phyloP scores from a whole-genome alignment of 2,113 vertebrate genomes.

The Glaucidium brasilianum region DNA sequence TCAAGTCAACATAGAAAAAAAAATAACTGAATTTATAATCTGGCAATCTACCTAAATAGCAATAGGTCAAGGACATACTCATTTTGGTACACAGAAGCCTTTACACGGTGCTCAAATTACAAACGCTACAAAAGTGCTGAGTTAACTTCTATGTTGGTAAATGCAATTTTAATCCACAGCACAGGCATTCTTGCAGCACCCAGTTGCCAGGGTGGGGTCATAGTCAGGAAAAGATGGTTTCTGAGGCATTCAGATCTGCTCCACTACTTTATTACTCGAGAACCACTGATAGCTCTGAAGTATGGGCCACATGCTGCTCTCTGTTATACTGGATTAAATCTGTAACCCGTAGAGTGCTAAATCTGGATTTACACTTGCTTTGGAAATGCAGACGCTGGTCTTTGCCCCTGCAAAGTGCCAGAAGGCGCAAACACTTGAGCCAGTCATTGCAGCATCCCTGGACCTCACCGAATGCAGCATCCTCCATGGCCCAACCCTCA shows the following conservation, averaged over 20 bases:
- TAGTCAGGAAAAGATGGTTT: slow-evolving; percentile 23
- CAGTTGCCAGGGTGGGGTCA: slow-evolving; percentile 52
- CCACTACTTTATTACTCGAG: not conserved
- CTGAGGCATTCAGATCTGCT: slow-evolving; percentile 20
- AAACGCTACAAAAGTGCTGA: not conserved
- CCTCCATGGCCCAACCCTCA: not conserved
- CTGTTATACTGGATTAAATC: slow-evolving; percentile 30
- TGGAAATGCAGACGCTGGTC: not conserved
- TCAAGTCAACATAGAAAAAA: not conserved
- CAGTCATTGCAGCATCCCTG: not conserved
- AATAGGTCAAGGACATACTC: not conserved
- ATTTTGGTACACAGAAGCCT: not conserved
- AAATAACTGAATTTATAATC: not conserved
- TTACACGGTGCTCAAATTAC: not conserved
- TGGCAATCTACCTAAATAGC: not conserved
- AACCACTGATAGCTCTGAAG: slow-evolving; percentile 20
- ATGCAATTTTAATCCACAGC: not conserved
- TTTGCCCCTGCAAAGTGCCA: not conserved
- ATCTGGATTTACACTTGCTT: slow-evolving; percentile 50
- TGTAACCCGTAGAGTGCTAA: slow-evolving; percentile 30
- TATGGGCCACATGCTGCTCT: slow-evolving; percentile 50
- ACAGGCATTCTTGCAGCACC: not conserved
- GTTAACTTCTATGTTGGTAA: not conserved
- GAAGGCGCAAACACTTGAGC: not conserved
- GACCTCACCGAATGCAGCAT: not conserved